These are phyloP conservation scores for Pedetes capensis DNA, from an alignment of 2,113 vertebrate genomes.

Conservation along the genomic window DNA sequence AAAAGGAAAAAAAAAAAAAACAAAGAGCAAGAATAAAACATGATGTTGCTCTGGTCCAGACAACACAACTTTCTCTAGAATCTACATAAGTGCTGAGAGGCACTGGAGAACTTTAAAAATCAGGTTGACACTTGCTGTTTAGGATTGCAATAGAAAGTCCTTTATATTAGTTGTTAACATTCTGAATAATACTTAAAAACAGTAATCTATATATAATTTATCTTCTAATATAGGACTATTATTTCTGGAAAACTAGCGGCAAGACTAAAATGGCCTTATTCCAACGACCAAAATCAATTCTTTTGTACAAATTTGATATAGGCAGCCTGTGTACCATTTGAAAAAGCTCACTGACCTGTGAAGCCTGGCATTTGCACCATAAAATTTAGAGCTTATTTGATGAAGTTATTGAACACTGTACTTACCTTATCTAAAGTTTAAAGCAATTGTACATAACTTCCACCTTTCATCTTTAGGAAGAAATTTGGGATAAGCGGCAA, in stretches of 20 bases:
- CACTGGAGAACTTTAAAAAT: conserved; percentile 73
- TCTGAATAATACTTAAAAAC: conserved; percentile 82
- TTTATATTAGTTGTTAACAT: conserved; percentile 80
- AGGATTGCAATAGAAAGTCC: conserved; percentile 72
- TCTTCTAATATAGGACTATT: conserved; percentile 81
- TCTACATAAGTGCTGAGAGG: conserved; percentile 55
- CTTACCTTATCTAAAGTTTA: conserved; percentile 77
- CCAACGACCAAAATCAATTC: conserved; percentile 83
- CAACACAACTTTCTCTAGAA: conserved; percentile 62
- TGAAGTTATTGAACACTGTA: conserved; percentile 82
- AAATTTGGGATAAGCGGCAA: conserved; percentile 71
- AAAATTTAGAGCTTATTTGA: conserved; percentile 82
- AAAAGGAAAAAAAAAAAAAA: conserved; percentile 60
- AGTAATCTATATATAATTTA: conserved; percentile 83
- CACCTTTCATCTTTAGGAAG: conserved; percentile 66
- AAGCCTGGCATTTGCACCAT: conserved; percentile 81
- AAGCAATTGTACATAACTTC: conserved; percentile 72
- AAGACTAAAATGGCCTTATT: conserved; percentile 79
- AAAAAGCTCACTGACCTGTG: conserved; percentile 81
- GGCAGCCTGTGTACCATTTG: conserved; percentile 76
- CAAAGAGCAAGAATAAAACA: conserved; percentile 71
- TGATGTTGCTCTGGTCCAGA: conserved; percentile 67
- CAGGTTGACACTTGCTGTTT: conserved; percentile 79
- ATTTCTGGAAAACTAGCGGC: conserved; percentile 79
- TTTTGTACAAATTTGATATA: conserved; percentile 84